These are phyloP conservation scores for Tetragonula clypearis DNA, from an alignment of 1,140 invertebrate genomes.

Conservation along the genomic window DNA sequence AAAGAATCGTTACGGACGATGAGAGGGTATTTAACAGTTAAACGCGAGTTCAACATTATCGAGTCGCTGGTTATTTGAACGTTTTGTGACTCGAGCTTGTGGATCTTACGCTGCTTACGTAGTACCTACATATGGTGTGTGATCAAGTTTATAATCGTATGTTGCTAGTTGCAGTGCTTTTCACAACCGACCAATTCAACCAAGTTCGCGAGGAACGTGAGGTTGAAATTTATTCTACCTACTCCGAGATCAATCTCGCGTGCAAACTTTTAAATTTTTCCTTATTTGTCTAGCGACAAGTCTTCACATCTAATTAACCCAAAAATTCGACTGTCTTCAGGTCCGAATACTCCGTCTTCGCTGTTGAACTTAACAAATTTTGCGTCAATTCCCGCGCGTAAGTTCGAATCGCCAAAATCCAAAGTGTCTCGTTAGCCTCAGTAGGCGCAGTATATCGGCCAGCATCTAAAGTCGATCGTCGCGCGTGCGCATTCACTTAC, in stretches of 20 bases:
- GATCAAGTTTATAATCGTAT: neutral
- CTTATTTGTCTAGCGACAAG: neutral
- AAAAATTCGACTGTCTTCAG: neutral
- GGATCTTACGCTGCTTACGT: too few relatives aligned
- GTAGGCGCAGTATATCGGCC: neutral
- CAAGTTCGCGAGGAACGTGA: neutral
- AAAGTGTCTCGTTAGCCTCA: conserved; percentile 1
- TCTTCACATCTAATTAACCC: too few relatives aligned
- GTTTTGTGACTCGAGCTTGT: neutral
- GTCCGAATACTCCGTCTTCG: neutral
- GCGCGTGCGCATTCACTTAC: conserved; percentile 30
- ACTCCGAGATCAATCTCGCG: neutral
- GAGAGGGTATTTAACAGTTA: neutral
- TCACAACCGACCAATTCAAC: neutral
- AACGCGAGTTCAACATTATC: neutral
- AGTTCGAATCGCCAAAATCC: neutral
- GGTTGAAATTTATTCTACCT: neutral
- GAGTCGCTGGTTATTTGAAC: neutral
- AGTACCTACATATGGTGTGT: neutral
- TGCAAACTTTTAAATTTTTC: neutral
- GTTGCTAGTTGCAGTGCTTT: neutral
- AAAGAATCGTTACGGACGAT: neutral
- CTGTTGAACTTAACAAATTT: neutral
- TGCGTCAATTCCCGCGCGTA: fast-evolving
- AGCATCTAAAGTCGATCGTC: neutral